Percentiles rank a stretch among this genome's conserved stretches.
These are phyloP conservation scores for Scaptodrosophila lebanonensis DNA, from an alignment of 1,140 invertebrate species.

Conservation along the genomic window DNA sequence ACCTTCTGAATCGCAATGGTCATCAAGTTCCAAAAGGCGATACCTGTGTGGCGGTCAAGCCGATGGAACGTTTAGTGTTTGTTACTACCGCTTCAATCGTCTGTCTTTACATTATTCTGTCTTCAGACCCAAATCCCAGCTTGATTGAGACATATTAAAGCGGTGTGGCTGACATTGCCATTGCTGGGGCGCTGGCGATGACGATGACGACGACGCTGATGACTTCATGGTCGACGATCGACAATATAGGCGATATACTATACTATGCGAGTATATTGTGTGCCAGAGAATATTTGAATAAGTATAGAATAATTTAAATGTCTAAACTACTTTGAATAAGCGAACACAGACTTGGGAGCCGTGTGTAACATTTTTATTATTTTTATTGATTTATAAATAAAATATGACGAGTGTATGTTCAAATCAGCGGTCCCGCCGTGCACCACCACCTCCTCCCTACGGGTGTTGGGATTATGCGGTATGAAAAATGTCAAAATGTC, in stretches of 20 bases:
- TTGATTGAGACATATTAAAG: conserved; percentile 55
- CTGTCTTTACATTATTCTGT: too few relatives aligned
- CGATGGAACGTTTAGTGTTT: conserved; percentile 51
- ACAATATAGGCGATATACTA: neutral
- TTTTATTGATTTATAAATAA: conserved; percentile 53
- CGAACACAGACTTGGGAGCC: conserved; percentile 10
- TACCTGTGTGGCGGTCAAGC: too few relatives aligned
- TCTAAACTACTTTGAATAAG: neutral
- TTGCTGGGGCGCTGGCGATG: too few relatives aligned
- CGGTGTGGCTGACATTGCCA: conserved; percentile 57
- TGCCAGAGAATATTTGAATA: conserved; percentile 52
- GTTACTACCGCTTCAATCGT: neutral
- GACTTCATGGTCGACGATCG: conserved; percentile 67
- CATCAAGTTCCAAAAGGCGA: conserved; percentile 22
- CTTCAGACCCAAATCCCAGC: conserved; percentile 3
- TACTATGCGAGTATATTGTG: conserved; percentile 29
- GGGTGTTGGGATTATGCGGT: conserved; percentile 10
- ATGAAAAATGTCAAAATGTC: conserved; percentile 36
- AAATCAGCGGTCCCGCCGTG: too few relatives aligned
- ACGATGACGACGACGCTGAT: conserved; percentile 53
- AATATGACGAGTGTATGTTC: conserved; percentile 14
- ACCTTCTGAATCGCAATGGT: too few relatives aligned
- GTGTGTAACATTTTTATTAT: conserved; percentile 6
- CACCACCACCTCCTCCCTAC: conserved; percentile 10
- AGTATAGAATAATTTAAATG: conserved; percentile 53